Evolutionary conservation across 1,140 invertebrate species (phyloP).

Genomic region (Zaprionus nigranus): DNA sequence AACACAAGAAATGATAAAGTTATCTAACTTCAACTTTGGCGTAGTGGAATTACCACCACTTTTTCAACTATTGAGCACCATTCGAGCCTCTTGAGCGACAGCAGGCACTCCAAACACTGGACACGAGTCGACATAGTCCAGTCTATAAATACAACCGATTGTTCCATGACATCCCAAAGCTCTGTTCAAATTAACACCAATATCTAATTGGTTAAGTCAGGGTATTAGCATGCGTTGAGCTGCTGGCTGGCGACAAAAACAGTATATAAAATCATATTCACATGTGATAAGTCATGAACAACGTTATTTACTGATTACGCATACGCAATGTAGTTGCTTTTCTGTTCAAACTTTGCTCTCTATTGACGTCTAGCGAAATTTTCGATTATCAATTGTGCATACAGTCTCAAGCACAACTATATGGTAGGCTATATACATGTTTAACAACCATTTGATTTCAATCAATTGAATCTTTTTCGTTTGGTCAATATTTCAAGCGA

Average conservation of each 20-base stretch:
- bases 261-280: constrained; percentile 5
- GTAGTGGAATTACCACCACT: constrained; percentile 2
- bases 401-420: not conserved
- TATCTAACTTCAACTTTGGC: not conserved
- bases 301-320: constrained; percentile 39
- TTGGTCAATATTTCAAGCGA: constrained; percentile 3
- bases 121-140: constrained; percentile 22
- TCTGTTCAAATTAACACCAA: constrained; percentile 45
- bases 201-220: constrained; percentile 63
- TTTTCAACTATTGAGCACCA: not conserved
- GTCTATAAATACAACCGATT: constrained; percentile 52
- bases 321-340: constrained; percentile 48
- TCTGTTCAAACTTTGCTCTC: constrained; percentile 10
- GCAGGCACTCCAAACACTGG: constrained; percentile 8
- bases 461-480: not conserved
- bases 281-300: not conserved
- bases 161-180: constrained; percentile 1
- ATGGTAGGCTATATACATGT: constrained; percentile 1
- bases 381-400: constrained; percentile 12
- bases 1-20: not conserved
- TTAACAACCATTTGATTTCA: constrained; percentile 7
- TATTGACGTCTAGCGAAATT: constrained; percentile 40
- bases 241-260: constrained; percentile 26
- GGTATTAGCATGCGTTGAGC: constrained; percentile 44
- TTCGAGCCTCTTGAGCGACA: constrained; percentile 8